phyloP scores from a whole-genome alignment of 2,113 vertebrate species.

The Mesembrinibis cayennensis region DNA sequence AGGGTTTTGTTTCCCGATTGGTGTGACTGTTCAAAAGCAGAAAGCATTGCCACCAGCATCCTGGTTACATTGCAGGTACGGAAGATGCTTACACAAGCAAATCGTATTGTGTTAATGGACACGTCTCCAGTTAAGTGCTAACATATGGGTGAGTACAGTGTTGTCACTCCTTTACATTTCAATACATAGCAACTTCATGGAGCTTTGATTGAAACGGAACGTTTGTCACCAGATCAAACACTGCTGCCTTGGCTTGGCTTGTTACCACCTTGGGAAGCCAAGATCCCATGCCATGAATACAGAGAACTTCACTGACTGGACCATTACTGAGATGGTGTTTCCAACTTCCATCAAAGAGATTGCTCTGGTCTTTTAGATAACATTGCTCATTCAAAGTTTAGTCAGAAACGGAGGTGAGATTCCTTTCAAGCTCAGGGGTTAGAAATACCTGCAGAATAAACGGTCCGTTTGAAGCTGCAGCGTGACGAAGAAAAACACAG shows the following conservation, averaged over 20 bases:
- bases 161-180: not conserved
- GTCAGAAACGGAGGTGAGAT: not conserved
- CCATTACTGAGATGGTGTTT: not conserved
- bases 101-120: not conserved
- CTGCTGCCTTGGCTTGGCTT: not conserved
- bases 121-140: not conserved
- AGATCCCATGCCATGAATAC: not conserved
- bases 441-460: not conserved
- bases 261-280: not conserved
- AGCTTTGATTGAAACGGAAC: not conserved
- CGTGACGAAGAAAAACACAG: rapidly evolving
- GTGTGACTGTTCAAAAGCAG: not conserved
- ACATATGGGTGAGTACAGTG: not conserved
- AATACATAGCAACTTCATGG: not conserved
- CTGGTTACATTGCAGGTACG: not conserved
- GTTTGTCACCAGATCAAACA: not conserved
- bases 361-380: not conserved
- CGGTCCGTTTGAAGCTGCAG: not conserved
- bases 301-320: not conserved
- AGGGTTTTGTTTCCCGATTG: not conserved
- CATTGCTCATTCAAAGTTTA: not conserved
- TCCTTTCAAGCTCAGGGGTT: not conserved
- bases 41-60: not conserved
- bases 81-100: not conserved
- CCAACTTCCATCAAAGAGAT: not conserved